Evolutionary conservation across 2,113 vertebrate species (phyloP), one percentile per base, ranked within the genome.

Genomic region (Ploceus nigricollis): DNA sequence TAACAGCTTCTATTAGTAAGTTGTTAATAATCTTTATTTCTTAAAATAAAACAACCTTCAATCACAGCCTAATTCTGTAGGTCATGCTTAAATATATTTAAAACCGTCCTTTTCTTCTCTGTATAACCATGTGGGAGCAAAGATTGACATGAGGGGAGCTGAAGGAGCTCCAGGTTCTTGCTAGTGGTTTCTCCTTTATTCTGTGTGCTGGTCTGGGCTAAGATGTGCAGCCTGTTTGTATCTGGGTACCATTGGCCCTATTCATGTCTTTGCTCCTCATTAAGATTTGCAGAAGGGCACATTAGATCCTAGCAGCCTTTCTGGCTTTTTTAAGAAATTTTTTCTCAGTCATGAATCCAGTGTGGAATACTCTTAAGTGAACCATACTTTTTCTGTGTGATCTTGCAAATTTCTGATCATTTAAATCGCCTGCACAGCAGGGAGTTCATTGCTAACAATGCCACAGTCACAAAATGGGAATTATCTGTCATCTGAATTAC

Each of bases 401-500:
- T 48, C 45, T 47, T 53, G 35, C 37, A 39, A 63, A 48, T 60
- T 90, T 82, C 73, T 77, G 40, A 45, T 40, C 24, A 45, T 70
- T 93, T 81, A 68, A 88, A 96, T 84, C 27, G 82, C 30, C 68
- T 75, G 20, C 61, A 54, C 58, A 76, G 70, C 12, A 45, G 28
- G 12, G 27, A 93, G 53, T 60, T 69, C 19, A 68, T 65, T 0
- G 0, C 28, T 78, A 75, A 96, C 88, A 94, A 96, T 45, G 75
- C 37, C 45, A 24, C 64, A 87, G 87, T 86, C 81, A 90, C 77
- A 92, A 95, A 94, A 95, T 79, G 64, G 23, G 66, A 90, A 89
- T 89, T 95, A 95, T 95, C 87, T 95, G 70, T 75, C 90, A 92
- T 91, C 83, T 72, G 70, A 89, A 87, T 88, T 89, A 93, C 93